A percentile compares a stretch with the other conserved stretches of the same genome.
These are phyloP conservation scores for Nyctereutes procyonoides DNA, from an alignment of 2,113 vertebrate species.

Conservation along the genomic window DNA sequence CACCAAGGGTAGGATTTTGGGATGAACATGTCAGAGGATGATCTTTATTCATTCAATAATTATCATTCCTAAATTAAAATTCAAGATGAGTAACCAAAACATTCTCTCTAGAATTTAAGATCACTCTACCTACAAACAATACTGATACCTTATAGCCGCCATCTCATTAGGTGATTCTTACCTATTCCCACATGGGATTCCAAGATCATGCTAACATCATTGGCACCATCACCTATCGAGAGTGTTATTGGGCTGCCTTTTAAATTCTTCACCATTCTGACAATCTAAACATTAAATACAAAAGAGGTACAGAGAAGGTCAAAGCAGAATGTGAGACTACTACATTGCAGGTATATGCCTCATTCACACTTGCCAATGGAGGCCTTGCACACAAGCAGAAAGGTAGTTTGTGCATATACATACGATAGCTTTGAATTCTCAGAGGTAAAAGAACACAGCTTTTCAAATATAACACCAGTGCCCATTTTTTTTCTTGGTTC, in stretches of 20 bases:
- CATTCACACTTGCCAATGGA: slow-evolving; percentile 47
- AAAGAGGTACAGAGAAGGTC: slow-evolving; percentile 33
- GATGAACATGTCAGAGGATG: background rate
- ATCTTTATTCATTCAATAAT: slow-evolving; percentile 8
- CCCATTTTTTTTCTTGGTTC: slow-evolving; percentile 29
- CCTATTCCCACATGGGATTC: slow-evolving; percentile 99
- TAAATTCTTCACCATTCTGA: slow-evolving; percentile 98
- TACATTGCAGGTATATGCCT: background rate
- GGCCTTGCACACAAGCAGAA: slow-evolving; percentile 37
- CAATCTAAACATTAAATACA: slow-evolving; percentile 89
- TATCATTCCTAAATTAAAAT: slow-evolving; percentile 19
- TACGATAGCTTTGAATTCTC: background rate
- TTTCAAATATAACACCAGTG: background rate
- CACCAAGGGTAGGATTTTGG: background rate
- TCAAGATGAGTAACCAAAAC: slow-evolving; percentile 38
- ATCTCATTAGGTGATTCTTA: slow-evolving; percentile 83
- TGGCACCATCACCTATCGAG: slow-evolving; percentile 97
- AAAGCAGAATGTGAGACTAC: slow-evolving; percentile 51
- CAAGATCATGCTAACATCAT: slow-evolving; percentile 99
- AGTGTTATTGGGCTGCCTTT: slow-evolving; percentile 96
- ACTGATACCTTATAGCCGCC: background rate
- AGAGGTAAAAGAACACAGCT: background rate
- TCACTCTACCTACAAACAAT: slow-evolving; percentile 7
- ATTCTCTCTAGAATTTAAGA: background rate
- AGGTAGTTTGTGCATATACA: background rate